phyloP scores from a whole-genome alignment of 2,888 invertebrate species.

The Ptychoptera contaminata region DNA sequence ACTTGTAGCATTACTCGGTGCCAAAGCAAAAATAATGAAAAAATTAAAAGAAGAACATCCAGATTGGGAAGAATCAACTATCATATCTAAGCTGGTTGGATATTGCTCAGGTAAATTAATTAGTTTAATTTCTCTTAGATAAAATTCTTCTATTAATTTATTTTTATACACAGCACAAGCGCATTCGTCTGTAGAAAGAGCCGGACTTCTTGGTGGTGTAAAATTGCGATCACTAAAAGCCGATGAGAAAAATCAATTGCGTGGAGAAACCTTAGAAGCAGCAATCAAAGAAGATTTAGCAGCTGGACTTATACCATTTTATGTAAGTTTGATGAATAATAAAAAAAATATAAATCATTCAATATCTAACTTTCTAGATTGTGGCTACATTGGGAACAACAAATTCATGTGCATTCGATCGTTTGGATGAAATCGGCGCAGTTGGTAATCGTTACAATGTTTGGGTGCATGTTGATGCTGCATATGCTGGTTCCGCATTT shows the following conservation, averaged over 20 bases:
- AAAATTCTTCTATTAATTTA: no score
- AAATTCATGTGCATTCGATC: constrained; percentile 89
- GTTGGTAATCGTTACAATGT: constrained; percentile 61
- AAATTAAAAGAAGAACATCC: constrained; percentile 54
- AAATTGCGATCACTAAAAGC: constrained; percentile 55
- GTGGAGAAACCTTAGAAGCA: constrained; percentile 56
- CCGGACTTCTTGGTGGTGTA: constrained; percentile 79
- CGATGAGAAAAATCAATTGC: constrained; percentile 53
- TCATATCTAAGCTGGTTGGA: constrained; percentile 65
- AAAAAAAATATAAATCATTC: not conserved
- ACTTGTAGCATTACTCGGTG: constrained; percentile 79
- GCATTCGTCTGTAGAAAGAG: constrained; percentile 87
- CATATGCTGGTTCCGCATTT: constrained; percentile 91
- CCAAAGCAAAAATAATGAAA: constrained; percentile 57
- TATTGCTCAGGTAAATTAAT: constrained; percentile 61
- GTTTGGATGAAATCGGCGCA: constrained; percentile 75
- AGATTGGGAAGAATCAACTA: constrained; percentile 55
- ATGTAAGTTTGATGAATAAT: constrained; percentile 43
- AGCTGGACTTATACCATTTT: constrained; percentile 90
- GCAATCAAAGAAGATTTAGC: constrained; percentile 74
- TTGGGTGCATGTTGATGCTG: constrained; percentile 95
- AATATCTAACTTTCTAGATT: constrained; percentile 34
- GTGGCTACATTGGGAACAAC: constrained; percentile 91
- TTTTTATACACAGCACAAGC: constrained; percentile 71
- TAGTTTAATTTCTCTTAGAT: not conserved